Evolutionary conservation across 2,888 invertebrate species (phyloP), one percentile per base, ranked within the genome.

Genomic region (Limnephilus lunatus): DNA sequence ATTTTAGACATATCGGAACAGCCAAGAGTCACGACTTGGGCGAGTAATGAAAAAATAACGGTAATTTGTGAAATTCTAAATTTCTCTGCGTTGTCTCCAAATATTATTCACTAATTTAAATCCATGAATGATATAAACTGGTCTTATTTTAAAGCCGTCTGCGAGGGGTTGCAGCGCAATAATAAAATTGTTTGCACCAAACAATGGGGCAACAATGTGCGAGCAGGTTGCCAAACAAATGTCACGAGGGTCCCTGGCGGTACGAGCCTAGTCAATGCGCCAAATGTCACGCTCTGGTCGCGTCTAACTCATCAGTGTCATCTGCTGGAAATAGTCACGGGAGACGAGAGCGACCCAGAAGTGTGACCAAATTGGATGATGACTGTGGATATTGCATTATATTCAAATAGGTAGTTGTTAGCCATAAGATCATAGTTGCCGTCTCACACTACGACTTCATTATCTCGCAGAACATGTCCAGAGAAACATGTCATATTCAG

Each of bases 171-270:
- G 88, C 80, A 35, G 80, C 81, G 89, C 91, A 91, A 91, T 92
- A 91, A 92, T 92, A 92, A 92, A 92, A 92, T 85, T 92, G 92
- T 92, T 92, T 92, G 91, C 85, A 39, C 53, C 92, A 91, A 91
- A 92, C 92, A 92, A 92, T 91, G 92, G 91, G 68, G 81, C 15
- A 90, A 90, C 82, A 85, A 85, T 80, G 85, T 31, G 81, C 32
- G 83, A 87, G 83, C 92, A 92, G 92, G 92, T 92, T 89, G 92
- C 85, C 85, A 91, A 92, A 92, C 92, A 92, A 92, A 92, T 92
- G 91, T 91, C 91, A 88, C 35, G 31, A 88, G 68, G 25, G 82
- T 91, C 89, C 91, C 85, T 85, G 81, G 85, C 81, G 85, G 85
- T 85, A 83, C 39, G 32, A 48, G 83, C 81, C 83, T 32, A 90